Evolutionary conservation across 2,888 invertebrate genomes (phyloP).

Genomic region (Lithophane leautieri): DNA sequence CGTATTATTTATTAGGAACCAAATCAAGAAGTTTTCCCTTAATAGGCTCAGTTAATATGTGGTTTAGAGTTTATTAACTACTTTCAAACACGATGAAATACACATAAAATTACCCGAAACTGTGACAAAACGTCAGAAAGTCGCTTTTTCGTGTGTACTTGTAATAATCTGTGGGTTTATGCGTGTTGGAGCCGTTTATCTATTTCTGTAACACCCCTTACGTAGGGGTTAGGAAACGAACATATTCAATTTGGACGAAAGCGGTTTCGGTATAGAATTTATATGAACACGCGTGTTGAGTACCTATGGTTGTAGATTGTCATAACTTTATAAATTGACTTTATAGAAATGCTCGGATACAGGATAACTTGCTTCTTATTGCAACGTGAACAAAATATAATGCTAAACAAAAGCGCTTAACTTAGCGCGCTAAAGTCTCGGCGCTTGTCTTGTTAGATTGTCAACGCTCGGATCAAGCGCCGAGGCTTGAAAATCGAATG

Average conservation of each 20-base stretch:
- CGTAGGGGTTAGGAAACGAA: constrained; percentile 25
- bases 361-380: too few species aligned
- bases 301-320: background rate
- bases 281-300: constrained; percentile 38
- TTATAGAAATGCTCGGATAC: too few species aligned
- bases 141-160: background rate
- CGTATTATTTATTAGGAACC: background rate
- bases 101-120: background rate
- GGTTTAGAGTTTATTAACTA: background rate
- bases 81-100: constrained; percentile 14
- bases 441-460: too few species aligned
- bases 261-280: constrained; percentile 8
- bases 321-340: too few species aligned
- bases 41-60: constrained; percentile 1
- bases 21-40: constrained; percentile 9
- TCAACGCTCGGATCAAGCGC: too few species aligned
- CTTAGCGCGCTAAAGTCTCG: too few species aligned
- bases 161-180: constrained; percentile 15
- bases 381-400: too few species aligned
- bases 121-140: constrained; percentile 11
- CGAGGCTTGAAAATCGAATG: too few species aligned
- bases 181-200: constrained; percentile 32
- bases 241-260: constrained; percentile 56
- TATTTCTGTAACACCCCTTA: constrained; percentile 26
- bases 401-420: too few species aligned